Evolutionary conservation across 1,140 invertebrate species (phyloP), one percentile per base, ranked within the genome.

Genomic region (Lucilia sericata): DNA sequence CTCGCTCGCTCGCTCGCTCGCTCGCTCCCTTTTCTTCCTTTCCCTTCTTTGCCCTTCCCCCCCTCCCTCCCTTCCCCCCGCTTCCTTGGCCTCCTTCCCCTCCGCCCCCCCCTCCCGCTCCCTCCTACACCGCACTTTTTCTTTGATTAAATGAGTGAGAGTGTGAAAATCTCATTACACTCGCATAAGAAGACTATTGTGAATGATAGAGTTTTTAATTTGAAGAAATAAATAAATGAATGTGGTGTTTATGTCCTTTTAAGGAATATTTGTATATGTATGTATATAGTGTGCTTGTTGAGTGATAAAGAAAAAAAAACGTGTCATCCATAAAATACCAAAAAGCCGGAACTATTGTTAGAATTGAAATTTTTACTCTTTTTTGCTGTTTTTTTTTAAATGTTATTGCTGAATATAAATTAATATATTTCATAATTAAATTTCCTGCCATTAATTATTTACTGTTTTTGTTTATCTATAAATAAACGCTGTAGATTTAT

Each of bases 211-310:
- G 65, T 19, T 19, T 21, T 70, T 70, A 5, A 21, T 42, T 3
- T 42, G 42, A 42, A 42, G 5, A 7, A 42, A 42, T 42, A 42
- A 42, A 42, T 42, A 65, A n/a, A 70, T 70, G 65, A 19, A 25
- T 70, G 65, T 70, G 25, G 25, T 70, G 21, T 10, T 70, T 21
- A 70, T 70, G 19, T 70, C 65, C 65, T 70, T 70, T 70, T 70
- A 70, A 70, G 65, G 65, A 70, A 70, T 70, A 70, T n/a, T 14
- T n/a, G 14, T 60, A n/a, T 60, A 7, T 60, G 55, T 60, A 7
- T 60, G 14, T 14, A n/a, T 17, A n/a, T 21, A 70, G 3, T 21
- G 87, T 87, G 88, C 87, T 88, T 10, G 19, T 74, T 88, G 10
- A 42, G 86, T 86, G 78, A 87, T 21, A 74, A 25, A n/a, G 25